Evolutionary conservation across 2,888 invertebrate genomes (phyloP).

Genomic region (Drosophila putrida): DNA sequence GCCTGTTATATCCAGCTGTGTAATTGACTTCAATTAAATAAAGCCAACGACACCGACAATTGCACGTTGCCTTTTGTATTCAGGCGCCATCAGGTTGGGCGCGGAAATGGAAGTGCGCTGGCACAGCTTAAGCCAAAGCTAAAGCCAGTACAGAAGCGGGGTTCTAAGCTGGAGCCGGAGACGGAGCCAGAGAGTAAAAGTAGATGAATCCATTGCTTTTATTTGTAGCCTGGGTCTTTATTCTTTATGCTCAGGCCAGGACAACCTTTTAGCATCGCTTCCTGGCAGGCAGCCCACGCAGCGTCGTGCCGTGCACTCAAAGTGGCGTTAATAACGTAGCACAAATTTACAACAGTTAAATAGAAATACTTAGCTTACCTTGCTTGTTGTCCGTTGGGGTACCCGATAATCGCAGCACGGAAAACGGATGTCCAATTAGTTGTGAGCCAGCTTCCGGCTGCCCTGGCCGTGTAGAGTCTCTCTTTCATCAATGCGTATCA

Average conservation of each 20-base stretch:
- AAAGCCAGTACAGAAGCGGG: background rate
- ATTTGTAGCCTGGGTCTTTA: slow-evolving; percentile 35
- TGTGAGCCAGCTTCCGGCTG: slow-evolving; percentile 80
- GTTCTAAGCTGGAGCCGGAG: background rate
- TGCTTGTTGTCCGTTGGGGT: slow-evolving; percentile 17
- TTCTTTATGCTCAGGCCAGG: slow-evolving; percentile 40
- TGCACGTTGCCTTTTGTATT: slow-evolving; percentile 69
- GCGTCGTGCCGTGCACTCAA: slow-evolving; percentile 63
- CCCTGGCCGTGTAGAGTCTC: slow-evolving; percentile 25
- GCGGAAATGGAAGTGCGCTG: slow-evolving; percentile 53
- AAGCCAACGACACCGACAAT: slow-evolving; percentile 77
- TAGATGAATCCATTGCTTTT: slow-evolving; percentile 52
- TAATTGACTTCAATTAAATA: slow-evolving; percentile 84
- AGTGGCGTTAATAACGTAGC: slow-evolving; percentile 82
- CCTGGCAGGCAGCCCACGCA: slow-evolving; percentile 29
- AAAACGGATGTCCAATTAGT: slow-evolving; percentile 84
- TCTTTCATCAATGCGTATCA: slow-evolving; percentile 65
- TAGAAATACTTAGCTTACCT: slow-evolving; percentile 70
- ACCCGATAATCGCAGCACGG: slow-evolving; percentile 77
- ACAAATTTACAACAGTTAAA: slow-evolving; percentile 70
- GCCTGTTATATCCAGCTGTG: slow-evolving; percentile 74
- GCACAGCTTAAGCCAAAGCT: slow-evolving; percentile 49
- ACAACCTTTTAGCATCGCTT: slow-evolving; percentile 63
- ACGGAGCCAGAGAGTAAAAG: slow-evolving; percentile 14
- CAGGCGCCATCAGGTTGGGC: slow-evolving; percentile 25